phyloP scores from a whole-genome alignment of 1,140 invertebrate species.

The Bombus superbus region DNA sequence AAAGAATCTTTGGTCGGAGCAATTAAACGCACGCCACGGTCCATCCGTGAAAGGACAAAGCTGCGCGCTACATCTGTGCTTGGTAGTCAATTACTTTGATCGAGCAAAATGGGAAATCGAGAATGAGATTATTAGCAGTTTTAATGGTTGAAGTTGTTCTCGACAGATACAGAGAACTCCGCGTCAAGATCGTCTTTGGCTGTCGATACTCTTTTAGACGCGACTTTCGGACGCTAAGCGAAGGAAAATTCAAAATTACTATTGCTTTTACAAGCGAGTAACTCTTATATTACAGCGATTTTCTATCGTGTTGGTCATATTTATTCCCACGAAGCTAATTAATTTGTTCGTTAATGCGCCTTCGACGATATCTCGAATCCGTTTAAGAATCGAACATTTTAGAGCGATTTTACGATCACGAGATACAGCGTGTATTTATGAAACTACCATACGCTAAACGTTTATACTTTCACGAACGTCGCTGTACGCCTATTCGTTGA shows the following conservation, averaged over 20 bases:
- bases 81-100: constrained; percentile 10
- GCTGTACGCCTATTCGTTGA: no score
- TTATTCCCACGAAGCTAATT: no score
- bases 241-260: not conserved
- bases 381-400: no score
- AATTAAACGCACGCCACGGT: constrained; percentile 22
- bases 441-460: no score
- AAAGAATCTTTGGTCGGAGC: constrained; percentile 12
- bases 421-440: no score
- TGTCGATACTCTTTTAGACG: not conserved
- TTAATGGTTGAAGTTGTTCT: not conserved
- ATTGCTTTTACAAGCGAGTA: no score
- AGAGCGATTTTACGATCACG: no score
- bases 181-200: not conserved
- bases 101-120: not conserved
- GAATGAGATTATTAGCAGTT: constrained; percentile 24
- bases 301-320: no score
- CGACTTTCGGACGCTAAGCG: not conserved
- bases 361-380: no score
- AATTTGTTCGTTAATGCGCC: no score
- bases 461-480: no score
- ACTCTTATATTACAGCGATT: no score
- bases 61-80: not conserved
- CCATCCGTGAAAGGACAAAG: constrained; percentile 11
- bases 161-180: not conserved